A percentile compares a stretch with the other conserved stretches of the same genome.
Conservation (phyloP, 2,113 vertebrate species). For the Pseudois nayaur region DNA sequence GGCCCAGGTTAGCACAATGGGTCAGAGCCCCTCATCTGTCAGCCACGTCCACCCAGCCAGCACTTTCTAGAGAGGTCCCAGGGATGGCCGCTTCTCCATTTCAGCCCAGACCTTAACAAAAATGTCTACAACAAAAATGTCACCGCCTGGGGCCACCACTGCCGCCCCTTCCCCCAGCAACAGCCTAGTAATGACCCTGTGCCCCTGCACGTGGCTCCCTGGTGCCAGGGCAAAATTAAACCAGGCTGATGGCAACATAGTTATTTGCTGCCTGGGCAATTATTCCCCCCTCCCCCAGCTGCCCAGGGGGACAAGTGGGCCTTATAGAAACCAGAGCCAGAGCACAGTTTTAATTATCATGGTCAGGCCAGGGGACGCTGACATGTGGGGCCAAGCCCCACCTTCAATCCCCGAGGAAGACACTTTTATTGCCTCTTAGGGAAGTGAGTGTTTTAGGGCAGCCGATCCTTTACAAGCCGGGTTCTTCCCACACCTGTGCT, state of each 20-base stretch:
- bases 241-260: conserved; percentile 51
- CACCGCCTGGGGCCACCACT: conserved; percentile 49
- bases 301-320: conserved; percentile 67
- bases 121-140: conserved; percentile 68
- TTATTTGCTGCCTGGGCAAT: conserved; percentile 72
- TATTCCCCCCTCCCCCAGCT: conserved; percentile 64
- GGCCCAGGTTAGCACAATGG: conserved; percentile 62
- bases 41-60: conserved; percentile 62
- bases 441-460: conserved; percentile 64
- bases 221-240: conserved; percentile 74
- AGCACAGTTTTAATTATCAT: conserved; percentile 73
- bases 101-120: conserved; percentile 58
- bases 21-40: conserved; percentile 65
- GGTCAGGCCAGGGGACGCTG: conserved; percentile 70
- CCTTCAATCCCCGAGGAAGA: conserved; percentile 38
- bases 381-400: conserved; percentile 62
- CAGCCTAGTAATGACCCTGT: conserved; percentile 72
- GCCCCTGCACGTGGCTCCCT: conserved; percentile 69
- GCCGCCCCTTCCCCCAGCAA: conserved; percentile 30
- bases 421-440: conserved; percentile 73
- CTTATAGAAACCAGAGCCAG: conserved; percentile 78
- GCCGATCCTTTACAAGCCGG: rapidly evolving
- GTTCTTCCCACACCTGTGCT: rapidly evolving
- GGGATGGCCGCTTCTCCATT: conserved; percentile 68
- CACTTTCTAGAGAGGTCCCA: conserved; percentile 70